Percentiles rank a stretch among this genome's conserved stretches.
phyloP scores from a whole-genome alignment of 2,797 vertebrate species.

The Sarcoramphus papa region DNA sequence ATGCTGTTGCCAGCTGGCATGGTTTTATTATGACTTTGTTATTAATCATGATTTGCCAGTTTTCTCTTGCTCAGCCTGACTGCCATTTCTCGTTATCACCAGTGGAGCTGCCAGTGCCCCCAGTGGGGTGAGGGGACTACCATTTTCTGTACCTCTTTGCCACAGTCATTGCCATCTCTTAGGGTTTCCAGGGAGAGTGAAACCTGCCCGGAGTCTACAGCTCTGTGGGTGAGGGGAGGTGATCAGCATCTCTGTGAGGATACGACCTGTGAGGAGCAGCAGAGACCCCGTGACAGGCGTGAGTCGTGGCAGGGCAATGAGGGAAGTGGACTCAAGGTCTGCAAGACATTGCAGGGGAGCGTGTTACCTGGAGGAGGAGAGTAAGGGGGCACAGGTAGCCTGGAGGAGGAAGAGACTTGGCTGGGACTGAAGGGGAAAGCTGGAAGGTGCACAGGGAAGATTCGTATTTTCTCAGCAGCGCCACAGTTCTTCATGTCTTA shows the following conservation, averaged over 20 bases:
- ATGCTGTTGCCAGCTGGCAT: constrained; percentile 13
- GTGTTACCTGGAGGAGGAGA: not conserved
- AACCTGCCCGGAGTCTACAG: not conserved
- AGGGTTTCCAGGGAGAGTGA: not conserved
- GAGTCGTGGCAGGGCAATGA: not conserved
- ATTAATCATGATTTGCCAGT: not conserved
- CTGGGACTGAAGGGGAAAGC: not conserved
- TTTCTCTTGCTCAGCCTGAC: not conserved
- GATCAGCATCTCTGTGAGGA: not conserved
- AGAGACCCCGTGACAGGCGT: accelerated
- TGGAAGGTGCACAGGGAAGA: not conserved
- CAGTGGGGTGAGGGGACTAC: not conserved
- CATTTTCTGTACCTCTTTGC: not conserved
- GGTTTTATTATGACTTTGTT: not conserved
- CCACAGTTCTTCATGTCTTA: not conserved
- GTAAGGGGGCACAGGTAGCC: not conserved
- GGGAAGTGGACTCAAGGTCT: not conserved
- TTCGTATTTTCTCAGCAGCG: not conserved
- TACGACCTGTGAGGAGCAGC: not conserved
- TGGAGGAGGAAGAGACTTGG: not conserved
- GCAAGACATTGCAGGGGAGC: accelerated
- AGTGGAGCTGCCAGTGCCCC: not conserved
- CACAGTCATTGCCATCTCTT: not conserved
- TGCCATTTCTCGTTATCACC: not conserved
- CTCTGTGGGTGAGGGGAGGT: not conserved